Evolutionary conservation across 2,888 invertebrate genomes (phyloP), one percentile per base, ranked within the genome.

Genomic region (Ommatoiulus sabulosus): DNA sequence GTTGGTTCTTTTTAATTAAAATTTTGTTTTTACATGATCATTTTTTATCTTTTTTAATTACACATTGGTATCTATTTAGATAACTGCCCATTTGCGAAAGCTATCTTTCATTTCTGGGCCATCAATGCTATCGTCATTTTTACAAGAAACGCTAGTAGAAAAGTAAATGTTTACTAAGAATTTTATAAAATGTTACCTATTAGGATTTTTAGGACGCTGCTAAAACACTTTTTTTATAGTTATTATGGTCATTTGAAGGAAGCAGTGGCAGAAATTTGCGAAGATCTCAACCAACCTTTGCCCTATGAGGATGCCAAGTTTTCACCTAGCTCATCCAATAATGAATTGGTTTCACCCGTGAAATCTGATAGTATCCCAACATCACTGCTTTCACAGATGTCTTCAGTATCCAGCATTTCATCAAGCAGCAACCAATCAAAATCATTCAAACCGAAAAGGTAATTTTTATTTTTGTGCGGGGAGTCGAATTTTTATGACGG

Each of bases 221-320:
- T 48, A 17, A 86, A n/a, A 10, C 5, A 35, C 8, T 43, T 43
- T 48, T 44, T 44, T 88, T 44, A 15, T 24, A 88, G 88, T 84
- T 88, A 88, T 88, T 88, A 88, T 88, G n/a, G 17, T 20, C 48
- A 84, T 17, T n/a, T 88, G 15, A 86, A 88, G n/a, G 86, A 88
- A 20, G 63, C 63, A 24, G 63, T 88, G 4, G 24, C 72, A 12
- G 44, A 86, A 20, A 86, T 88, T n/a, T 88, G 88, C 8, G 88
- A 88, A 17, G 88, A 88, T 12, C 72, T 88, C 52, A 87, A 88
- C 35, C 86, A 86, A 46, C 88, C 88, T 7, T 52, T 88, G 10
- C 48, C 86, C 10, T 6, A 52, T 44, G 86, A 86, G 46, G 86
- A 44, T 44, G 20, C 8, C 10, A 3, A 48, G 44, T 5, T 4